Evolutionary conservation across 2,797 vertebrate genomes (phyloP).

Genomic region (Phalanger gymnotis): DNA sequence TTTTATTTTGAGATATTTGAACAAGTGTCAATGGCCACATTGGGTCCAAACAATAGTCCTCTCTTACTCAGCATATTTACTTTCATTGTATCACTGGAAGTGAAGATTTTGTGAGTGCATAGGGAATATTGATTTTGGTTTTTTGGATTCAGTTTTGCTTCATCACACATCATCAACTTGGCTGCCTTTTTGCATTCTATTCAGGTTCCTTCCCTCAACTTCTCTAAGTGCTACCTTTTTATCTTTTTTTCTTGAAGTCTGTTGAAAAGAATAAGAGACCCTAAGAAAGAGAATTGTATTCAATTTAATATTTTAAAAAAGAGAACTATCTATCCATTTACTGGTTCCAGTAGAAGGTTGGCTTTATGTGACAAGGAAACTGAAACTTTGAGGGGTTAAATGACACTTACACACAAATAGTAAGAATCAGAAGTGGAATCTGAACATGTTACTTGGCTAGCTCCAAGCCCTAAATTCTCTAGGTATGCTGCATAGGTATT

Average conservation of each 20-base stretch:
- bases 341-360: not conserved
- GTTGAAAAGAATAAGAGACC: not conserved
- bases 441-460: not conserved
- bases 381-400: not conserved
- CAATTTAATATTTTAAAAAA: not conserved
- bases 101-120: constrained; percentile 32
- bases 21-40: constrained; percentile 10
- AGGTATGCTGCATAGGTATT: not conserved
- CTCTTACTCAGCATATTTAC: not conserved
- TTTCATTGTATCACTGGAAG: not conserved
- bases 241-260: constrained; percentile 6
- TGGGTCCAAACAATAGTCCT: not conserved
- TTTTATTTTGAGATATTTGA: constrained; percentile 46
- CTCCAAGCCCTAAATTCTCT: not conserved
- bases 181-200: not conserved
- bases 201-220: not conserved
- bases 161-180: not conserved
- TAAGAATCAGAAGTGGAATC: not conserved
- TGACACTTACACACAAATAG: not conserved
- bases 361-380: not conserved
- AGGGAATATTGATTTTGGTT: constrained; percentile 10
- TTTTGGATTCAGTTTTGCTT: not conserved
- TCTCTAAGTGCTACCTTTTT: not conserved
- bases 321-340: not conserved
- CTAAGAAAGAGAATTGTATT: constrained; percentile 8